Evolutionary conservation across 2,888 invertebrate species (phyloP), one percentile per base, ranked within the genome.

Genomic region (Tinea trinotella): DNA sequence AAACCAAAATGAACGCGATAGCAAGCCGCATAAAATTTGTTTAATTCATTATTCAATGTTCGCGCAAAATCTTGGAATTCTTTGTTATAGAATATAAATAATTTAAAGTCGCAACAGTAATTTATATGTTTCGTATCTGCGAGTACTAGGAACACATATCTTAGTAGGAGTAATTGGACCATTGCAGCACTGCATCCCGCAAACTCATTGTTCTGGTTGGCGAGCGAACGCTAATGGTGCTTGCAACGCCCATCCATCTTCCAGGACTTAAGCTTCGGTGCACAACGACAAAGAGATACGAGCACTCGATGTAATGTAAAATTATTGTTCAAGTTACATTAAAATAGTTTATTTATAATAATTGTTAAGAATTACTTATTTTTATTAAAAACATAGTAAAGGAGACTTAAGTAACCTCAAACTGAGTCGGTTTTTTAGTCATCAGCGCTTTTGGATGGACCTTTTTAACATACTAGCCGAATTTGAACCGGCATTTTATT

Each of bases 131-230:
- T 44, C 15, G 36, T 19, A 9, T 7, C 15, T 19, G n/a, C 10
- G 19, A 46, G 19, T 19, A 46, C 46, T 3, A 46, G 36, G 36
- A 7, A 10, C n/a, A 19, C 46, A 19, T 18, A 46, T 15, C 18
- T 40, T n/a, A 19, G 18, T 19, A 19, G 19, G 46, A 46, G 10
- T 46, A 46, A 46, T 46, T 46, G 46, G 17, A 46, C 19, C 19
- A 46, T 46, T 19, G 46, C 19, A 46, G 46, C 18, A 19, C 10
- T 46, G 46, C 19, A 46, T 46, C 46, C 19, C 46, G 46, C 46
- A 46, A 46, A 19, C 24, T 50, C 50, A 50, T 50, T 50, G 50
- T 50, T 50, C 50, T 50, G 50, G 50, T 48, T 48, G 48, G 48
- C 24, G 24, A 24, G 24, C 4, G 50, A 50, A 50, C 50, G 50